A percentile compares a stretch with the other conserved stretches of the same genome.
Evolutionary conservation across 2,113 vertebrate genomes (phyloP).

Genomic region (Diadophis punctatus): DNA sequence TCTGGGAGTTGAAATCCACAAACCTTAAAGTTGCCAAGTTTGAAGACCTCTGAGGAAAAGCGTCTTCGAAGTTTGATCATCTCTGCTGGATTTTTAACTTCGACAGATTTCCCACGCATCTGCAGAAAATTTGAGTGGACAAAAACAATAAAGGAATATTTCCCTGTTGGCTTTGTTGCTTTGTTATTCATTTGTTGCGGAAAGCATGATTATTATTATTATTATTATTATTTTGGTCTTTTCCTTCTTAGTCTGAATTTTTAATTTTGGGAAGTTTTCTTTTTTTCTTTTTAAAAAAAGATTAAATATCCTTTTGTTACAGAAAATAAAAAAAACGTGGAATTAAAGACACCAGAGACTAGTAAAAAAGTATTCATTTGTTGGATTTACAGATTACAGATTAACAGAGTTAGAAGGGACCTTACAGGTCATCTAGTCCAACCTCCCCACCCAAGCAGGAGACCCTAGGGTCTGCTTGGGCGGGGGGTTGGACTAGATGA

Average conservation of each 20-base stretch:
- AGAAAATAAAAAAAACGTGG: not conserved
- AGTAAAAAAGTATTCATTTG: not conserved
- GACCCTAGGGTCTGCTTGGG: too few relatives aligned
- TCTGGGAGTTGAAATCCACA: too few relatives aligned
- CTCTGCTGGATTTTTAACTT: too few relatives aligned
- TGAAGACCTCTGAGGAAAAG: too few relatives aligned
- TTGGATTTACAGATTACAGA: not conserved
- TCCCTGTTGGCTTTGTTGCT: not conserved
- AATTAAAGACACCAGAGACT: not conserved
- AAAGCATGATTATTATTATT: too few relatives aligned
- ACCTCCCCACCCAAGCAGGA: too few relatives aligned
- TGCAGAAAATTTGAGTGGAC: not conserved
- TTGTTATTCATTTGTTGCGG: not conserved
- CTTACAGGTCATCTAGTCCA: too few relatives aligned
- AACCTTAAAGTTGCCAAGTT: too few relatives aligned
- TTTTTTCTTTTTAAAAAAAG: not conserved
- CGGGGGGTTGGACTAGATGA: too few relatives aligned
- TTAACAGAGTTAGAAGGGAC: too few relatives aligned
- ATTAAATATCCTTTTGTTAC: not conserved
- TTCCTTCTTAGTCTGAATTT: not conserved
- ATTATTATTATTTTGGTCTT: too few relatives aligned
- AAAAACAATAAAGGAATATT: not conserved
- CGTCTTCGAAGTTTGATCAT: not conserved
- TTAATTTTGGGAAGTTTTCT: not conserved
- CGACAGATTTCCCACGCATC: not conserved